Base-by-base conservation (phyloP, 1,140 invertebrate genomes). In the Drosophila gunungcola region DNA sequence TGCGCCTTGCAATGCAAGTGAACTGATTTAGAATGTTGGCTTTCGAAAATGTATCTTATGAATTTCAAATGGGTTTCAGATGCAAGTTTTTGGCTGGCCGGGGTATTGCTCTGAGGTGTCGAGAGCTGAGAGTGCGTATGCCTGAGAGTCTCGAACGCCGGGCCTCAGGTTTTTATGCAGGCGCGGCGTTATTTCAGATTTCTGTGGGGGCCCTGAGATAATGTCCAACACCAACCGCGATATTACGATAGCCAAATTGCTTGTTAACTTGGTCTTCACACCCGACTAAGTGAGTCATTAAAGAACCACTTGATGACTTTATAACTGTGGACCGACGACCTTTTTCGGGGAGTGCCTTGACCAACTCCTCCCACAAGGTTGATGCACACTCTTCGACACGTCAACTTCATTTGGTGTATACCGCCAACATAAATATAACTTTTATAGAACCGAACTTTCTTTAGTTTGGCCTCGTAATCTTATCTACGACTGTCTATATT, bases 21-120 rank as follows among this genome's bases (percentile, higher is more conserved):
- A 84, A 88, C 84, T 88, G 84, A 88, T 39, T 52, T 88, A 60
- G 52, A 74, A 62, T 65, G 80, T 49, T 51, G 53, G 43, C 73
- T 70, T 78, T 84, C 73, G 52, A 36, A 73, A 63, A 51, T 64
- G 43, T 64, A 64, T 64, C 49, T 63, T 41, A 52, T 55, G 48
- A 46, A 73, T 61, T 62, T 45, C 48, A 34, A 76, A 81, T 62
- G 60, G 63, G 68, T 77, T 60, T 73, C 58, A 62, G 79, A 80
- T 88, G 78, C 82, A 78, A 88, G 61, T 48, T 56, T 69, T 69
- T n/a, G 51, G 64, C 63, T 32, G 48, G 62, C 38, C 57, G 57
- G 2, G 32, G 36, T 39, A 11, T 38, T 38, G 32, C 16, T 32
- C 21, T 34, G 29, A 64, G 56, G 62, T 70, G 34, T 69, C 54